These are phyloP conservation scores for Priocnemis perturbator DNA, from an alignment of 2,888 invertebrate species.

Conservation along the genomic window DNA sequence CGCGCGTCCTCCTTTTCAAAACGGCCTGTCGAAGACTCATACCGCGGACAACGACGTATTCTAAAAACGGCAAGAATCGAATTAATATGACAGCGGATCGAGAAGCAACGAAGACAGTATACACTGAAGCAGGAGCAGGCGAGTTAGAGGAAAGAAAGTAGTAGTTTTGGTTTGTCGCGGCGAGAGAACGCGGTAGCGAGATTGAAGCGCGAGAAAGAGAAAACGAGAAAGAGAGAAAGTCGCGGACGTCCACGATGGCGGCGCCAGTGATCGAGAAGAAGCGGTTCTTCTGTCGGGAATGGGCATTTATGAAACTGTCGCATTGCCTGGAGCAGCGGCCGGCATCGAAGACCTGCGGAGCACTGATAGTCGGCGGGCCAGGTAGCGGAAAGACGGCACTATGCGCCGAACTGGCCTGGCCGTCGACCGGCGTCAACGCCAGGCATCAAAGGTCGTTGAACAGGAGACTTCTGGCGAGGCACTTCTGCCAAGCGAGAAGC, in stretches of 20 bases:
- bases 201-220: neutral
- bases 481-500: conserved; percentile 91
- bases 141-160: neutral
- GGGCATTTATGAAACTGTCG: conserved; percentile 95
- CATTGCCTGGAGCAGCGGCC: conserved; percentile 94
- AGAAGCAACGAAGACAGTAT: too few species aligned
- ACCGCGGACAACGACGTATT: conserved; percentile 8
- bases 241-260: conserved; percentile 62
- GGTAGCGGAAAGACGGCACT: conserved; percentile 97
- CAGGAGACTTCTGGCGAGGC: conserved; percentile 88
- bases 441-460: conserved; percentile 85
- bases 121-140: too few species aligned
- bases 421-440: conserved; percentile 81
- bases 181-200: neutral
- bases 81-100: conserved; percentile 15
- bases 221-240: neutral
- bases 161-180: neutral
- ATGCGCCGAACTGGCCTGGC: conserved; percentile 86
- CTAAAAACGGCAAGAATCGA: conserved; percentile 12
- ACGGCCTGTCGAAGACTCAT: conserved; percentile 11
- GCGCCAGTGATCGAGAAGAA: conserved; percentile 79
- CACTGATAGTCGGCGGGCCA: conserved; percentile 91
- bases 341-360: conserved; percentile 90
- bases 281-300: conserved; percentile 93
- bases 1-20: neutral